These are phyloP conservation scores for Mamestra brassicae DNA, from an alignment of 2,888 invertebrate genomes.

Conservation along the genomic window DNA sequence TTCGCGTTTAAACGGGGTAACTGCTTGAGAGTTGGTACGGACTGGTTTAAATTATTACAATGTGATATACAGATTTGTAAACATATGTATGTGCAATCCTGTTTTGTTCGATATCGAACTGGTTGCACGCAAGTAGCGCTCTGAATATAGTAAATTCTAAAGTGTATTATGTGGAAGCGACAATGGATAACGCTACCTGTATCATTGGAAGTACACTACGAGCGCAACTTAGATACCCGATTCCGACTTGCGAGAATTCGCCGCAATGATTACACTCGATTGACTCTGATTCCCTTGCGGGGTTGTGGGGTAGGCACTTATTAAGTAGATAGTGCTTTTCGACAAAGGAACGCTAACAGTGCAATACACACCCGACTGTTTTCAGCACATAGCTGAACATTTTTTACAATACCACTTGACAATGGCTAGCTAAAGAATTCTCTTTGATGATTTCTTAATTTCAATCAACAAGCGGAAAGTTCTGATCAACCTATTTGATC, in stretches of 20 bases:
- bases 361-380: not conserved
- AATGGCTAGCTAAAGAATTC: not conserved
- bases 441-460: not conserved
- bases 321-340: constrained; percentile 21
- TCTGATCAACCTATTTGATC: not conserved
- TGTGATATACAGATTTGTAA: constrained; percentile 59
- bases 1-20: constrained; percentile 75
- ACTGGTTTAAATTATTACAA: constrained; percentile 66
- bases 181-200: constrained; percentile 52
- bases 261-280: constrained; percentile 59
- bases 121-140: constrained; percentile 36
- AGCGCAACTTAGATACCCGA: constrained; percentile 32
- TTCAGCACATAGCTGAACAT: not conserved
- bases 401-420: not conserved
- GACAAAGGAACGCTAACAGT: not conserved
- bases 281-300: constrained; percentile 44
- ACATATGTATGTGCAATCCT: constrained; percentile 43
- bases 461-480: not conserved
- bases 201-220: constrained; percentile 28
- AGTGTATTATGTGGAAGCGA: constrained; percentile 50
- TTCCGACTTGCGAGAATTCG: constrained; percentile 43
- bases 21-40: constrained; percentile 68
- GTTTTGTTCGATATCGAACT: constrained; percentile 49
- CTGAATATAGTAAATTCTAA: constrained; percentile 46
- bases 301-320: constrained; percentile 28